Conservation (phyloP, 2,888 invertebrate species). For the Drosophila stalkeri region DNA sequence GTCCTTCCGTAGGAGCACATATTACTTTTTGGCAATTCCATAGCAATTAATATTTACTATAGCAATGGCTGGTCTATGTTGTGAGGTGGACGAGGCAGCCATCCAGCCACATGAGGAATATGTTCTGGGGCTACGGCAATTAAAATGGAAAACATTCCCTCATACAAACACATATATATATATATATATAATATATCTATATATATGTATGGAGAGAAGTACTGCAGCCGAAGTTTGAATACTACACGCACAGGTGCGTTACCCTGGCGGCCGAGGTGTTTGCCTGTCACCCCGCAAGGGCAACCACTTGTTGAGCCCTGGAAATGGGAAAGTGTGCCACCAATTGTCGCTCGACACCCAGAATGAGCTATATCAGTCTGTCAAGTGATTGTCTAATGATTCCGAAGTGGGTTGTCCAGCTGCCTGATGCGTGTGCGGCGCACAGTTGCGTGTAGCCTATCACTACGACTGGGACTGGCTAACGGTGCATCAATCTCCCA, state of each 20-base stretch:
- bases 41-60: background rate
- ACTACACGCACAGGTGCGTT: slow-evolving; percentile 44
- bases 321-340: slow-evolving; percentile 24
- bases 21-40: background rate
- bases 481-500: slow-evolving; percentile 9
- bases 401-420: slow-evolving; percentile 57
- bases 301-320: slow-evolving; percentile 40
- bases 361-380: background rate
- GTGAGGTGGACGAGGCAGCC: background rate
- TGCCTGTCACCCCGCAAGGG: background rate
- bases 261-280: background rate
- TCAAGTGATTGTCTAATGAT: slow-evolving; percentile 32
- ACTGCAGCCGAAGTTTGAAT: slow-evolving; percentile 9
- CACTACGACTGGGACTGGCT: background rate
- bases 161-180: background rate
- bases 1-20: background rate
- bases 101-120: background rate
- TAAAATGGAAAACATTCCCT: slow-evolving; percentile 28
- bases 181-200: background rate
- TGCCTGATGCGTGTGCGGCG: slow-evolving; percentile 62
- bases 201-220: slow-evolving; percentile 34
- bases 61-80: background rate
- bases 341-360: slow-evolving; percentile 16
- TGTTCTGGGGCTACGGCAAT: slow-evolving; percentile 31
- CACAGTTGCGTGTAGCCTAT: slow-evolving; percentile 54